Conservation (phyloP, 2,888 invertebrate genomes). For the Celastrina argiolus region DNA sequence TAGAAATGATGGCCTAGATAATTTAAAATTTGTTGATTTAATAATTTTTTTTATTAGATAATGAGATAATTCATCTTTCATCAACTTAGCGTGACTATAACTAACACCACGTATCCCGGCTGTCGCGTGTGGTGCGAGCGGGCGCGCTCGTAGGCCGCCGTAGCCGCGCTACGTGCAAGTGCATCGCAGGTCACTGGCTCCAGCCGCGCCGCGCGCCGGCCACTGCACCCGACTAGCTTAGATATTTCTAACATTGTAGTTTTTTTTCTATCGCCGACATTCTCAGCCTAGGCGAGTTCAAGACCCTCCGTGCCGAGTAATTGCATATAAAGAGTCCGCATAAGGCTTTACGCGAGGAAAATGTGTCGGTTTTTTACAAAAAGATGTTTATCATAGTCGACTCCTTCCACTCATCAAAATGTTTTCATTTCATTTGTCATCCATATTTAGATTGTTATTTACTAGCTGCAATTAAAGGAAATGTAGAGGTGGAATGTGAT, state of each 20-base stretch:
- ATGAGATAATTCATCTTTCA: background rate
- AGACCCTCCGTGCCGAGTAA: conserved; percentile 40
- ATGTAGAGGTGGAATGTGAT: conserved; percentile 4
- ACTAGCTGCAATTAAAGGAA: conserved; percentile 4
- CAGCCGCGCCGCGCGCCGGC: conserved; percentile 64
- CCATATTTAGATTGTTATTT: conserved; percentile 3
- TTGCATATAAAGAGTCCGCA: conserved; percentile 32
- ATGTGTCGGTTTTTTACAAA: conserved; percentile 14
- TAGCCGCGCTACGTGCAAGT: conserved; percentile 55
- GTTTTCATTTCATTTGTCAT: conserved; percentile 12
- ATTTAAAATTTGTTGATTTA: no score
- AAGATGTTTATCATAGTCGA: background rate
- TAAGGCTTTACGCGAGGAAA: conserved; percentile 25
- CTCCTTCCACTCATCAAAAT: background rate
- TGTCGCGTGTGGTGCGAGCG: conserved; percentile 34
- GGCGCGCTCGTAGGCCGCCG: conserved; percentile 50
- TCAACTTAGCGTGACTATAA: background rate
- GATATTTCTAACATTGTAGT: conserved; percentile 72
- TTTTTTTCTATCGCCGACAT: conserved; percentile 71
- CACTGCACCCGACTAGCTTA: conserved; percentile 73
- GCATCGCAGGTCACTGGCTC: conserved; percentile 68
- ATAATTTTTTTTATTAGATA: no score
- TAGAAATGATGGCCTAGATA: no score
- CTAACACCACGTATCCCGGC: background rate
- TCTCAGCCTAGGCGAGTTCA: conserved; percentile 53